phyloP scores from a whole-genome alignment of 2,888 invertebrate genomes.

The Drosophila sordidula region DNA sequence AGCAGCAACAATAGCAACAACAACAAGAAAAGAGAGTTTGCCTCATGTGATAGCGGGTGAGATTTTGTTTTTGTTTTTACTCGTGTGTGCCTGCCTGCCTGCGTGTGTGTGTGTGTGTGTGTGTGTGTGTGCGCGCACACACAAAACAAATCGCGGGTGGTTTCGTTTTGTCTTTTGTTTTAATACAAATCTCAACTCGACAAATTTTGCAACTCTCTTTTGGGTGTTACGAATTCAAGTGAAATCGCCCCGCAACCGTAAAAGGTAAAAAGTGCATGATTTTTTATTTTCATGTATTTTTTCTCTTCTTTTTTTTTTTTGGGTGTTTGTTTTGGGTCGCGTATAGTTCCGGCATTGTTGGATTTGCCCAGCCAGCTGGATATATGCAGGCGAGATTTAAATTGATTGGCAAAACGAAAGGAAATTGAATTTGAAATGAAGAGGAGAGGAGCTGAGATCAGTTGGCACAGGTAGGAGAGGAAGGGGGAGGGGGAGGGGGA shows the following conservation, averaged over 20 bases:
- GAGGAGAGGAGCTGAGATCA: background rate
- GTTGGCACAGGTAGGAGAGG: background rate
- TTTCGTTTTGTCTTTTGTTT: constrained; percentile 72
- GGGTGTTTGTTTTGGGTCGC: constrained; percentile 58
- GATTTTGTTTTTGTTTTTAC: constrained; percentile 44
- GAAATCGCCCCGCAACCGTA: constrained; percentile 63
- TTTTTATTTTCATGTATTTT: constrained; percentile 33
- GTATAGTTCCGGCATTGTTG: constrained; percentile 70
- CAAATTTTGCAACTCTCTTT: constrained; percentile 68
- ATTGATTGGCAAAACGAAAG: constrained; percentile 76
- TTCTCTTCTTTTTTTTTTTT: constrained; percentile 8
- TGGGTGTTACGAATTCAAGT: constrained; percentile 77
- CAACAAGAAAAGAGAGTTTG: constrained; percentile 60
- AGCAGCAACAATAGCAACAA: constrained; percentile 34
- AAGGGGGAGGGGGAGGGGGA: background rate
- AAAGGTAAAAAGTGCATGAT: constrained; percentile 73
- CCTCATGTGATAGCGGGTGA: constrained; percentile 70
- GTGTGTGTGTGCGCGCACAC: constrained; percentile 30
- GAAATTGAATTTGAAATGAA: constrained; percentile 73
- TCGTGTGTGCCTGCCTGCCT: constrained; percentile 2
- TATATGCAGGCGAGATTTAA: constrained; percentile 58
- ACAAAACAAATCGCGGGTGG: constrained; percentile 73
- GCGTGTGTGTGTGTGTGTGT: constrained; percentile 26
- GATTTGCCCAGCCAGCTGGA: constrained; percentile 56
- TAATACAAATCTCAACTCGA: constrained; percentile 61